phyloP scores from a whole-genome alignment of 2,888 invertebrate species.

The Xylota sylvarum region DNA sequence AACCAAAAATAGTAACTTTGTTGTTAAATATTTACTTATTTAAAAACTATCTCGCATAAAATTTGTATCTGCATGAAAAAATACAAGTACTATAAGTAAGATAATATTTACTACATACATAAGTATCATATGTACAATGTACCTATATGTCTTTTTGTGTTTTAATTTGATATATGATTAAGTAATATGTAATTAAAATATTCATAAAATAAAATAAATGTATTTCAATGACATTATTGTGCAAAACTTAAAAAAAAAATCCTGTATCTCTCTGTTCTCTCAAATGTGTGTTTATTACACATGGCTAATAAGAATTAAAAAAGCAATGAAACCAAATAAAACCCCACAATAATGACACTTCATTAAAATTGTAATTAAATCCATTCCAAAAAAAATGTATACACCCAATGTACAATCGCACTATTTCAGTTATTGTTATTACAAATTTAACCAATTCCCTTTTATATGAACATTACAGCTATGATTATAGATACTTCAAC shows the following conservation, averaged over 20 bases:
- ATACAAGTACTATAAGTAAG: too few relatives aligned
- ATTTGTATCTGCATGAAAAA: too few relatives aligned
- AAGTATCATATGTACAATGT: too few relatives aligned
- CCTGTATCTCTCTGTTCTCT: background rate
- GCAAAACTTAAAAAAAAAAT: background rate
- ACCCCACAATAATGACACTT: constrained; percentile 58
- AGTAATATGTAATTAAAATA: background rate
- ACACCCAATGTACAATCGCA: constrained; percentile 71
- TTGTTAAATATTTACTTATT: too few relatives aligned
- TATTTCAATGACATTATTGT: background rate
- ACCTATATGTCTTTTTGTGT: too few relatives aligned
- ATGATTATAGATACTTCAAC: constrained; percentile 74
- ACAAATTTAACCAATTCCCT: constrained; percentile 75
- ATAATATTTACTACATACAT: too few relatives aligned
- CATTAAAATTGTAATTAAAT: constrained; percentile 74
- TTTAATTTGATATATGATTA: too few relatives aligned
- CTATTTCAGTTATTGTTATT: constrained; percentile 76
- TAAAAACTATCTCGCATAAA: too few relatives aligned
- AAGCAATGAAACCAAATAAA: constrained; percentile 16
- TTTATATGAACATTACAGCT: constrained; percentile 72
- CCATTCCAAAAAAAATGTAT: constrained; percentile 44
- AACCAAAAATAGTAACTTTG: too few relatives aligned
- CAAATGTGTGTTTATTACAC: background rate
- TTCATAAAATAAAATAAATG: background rate
- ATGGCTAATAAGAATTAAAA: constrained; percentile 6